Evolutionary conservation across 2,888 invertebrate genomes (phyloP).

Genomic region (Rhamphomyia laevipes): DNA sequence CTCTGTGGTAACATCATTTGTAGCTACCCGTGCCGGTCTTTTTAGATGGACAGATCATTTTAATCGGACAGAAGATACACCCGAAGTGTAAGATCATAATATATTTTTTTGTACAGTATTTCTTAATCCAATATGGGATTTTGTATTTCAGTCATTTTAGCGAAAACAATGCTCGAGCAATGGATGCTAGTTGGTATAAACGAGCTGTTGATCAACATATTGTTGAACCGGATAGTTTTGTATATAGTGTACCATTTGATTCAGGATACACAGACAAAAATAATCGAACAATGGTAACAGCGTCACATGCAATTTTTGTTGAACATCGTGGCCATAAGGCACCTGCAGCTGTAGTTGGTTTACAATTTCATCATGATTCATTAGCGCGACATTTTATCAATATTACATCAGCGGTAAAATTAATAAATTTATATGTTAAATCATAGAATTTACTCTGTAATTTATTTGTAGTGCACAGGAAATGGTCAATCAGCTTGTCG

Average conservation of each 20-base stretch:
- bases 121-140: background rate
- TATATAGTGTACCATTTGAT: constrained; percentile 56
- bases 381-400: constrained; percentile 76
- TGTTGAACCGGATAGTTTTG: constrained; percentile 79
- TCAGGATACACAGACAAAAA: constrained; percentile 38
- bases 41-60: constrained; percentile 76
- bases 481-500: constrained; percentile 58
- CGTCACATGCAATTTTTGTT: constrained; percentile 83
- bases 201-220: constrained; percentile 82
- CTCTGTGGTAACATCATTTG: constrained; percentile 71
- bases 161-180: constrained; percentile 65
- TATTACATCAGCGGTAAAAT: constrained; percentile 70
- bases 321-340: constrained; percentile 73
- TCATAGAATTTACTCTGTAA: background rate
- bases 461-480: constrained; percentile 44
- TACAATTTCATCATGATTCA: constrained; percentile 75
- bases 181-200: constrained; percentile 84
- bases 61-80: constrained; percentile 42
- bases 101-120: constrained; percentile 10
- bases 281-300: constrained; percentile 60
- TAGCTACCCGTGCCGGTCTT: constrained; percentile 82
- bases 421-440: background rate
- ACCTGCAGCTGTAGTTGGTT: constrained; percentile 83
- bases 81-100: constrained; percentile 50
- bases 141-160: constrained; percentile 57